phyloP scores from a whole-genome alignment of 2,888 invertebrate genomes.

The Drosophila fulvimacula region DNA sequence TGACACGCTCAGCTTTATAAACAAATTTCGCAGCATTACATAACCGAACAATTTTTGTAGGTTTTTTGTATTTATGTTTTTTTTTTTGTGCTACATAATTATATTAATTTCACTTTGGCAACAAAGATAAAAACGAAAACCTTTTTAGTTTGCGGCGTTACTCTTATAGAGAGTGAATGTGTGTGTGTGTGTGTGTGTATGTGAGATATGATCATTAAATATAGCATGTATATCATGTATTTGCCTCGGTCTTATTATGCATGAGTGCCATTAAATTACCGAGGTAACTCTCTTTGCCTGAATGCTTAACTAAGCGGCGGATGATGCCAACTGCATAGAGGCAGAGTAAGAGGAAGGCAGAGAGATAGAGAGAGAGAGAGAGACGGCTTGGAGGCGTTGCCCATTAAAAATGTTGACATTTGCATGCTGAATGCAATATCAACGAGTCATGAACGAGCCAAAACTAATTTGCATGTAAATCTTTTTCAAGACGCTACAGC shows the following conservation, averaged over 20 bases:
- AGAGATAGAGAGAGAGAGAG: not conserved
- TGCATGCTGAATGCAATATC: conserved; percentile 77
- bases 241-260: conserved; percentile 56
- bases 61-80: conserved; percentile 13
- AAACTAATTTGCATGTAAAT: conserved; percentile 66
- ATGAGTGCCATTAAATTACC: conserved; percentile 67
- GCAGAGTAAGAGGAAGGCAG: not conserved
- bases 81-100: conserved; percentile 51
- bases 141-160: conserved; percentile 45
- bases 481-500: conserved; percentile 20
- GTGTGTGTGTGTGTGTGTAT: conserved; percentile 6
- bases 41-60: conserved; percentile 41
- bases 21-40: conserved; percentile 55
- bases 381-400: conserved; percentile 20
- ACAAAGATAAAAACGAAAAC: conserved; percentile 28
- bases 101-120: conserved; percentile 59
- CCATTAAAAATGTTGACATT: conserved; percentile 69
- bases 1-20: conserved; percentile 46
- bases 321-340: conserved; percentile 35
- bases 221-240: conserved; percentile 65
- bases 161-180: conserved; percentile 2
- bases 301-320: conserved; percentile 57
- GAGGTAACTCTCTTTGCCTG: conserved; percentile 55
- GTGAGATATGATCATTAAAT: conserved; percentile 66
- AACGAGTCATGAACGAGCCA: conserved; percentile 66